Evolutionary conservation across 2,888 invertebrate species (phyloP), one percentile per base, ranked within the genome.

Genomic region (Ornithoptera priamus): DNA sequence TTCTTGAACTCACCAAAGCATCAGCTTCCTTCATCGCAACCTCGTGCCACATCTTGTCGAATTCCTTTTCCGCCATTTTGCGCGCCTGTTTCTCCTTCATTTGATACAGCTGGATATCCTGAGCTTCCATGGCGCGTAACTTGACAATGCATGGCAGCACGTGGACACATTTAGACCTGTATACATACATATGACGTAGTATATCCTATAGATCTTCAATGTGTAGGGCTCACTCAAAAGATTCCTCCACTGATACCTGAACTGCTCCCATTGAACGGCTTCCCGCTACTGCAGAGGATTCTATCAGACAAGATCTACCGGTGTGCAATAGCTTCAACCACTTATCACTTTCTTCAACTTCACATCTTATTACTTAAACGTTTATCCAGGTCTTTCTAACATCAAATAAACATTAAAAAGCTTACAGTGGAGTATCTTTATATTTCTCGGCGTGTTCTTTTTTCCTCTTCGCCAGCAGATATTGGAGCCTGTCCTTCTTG

Each of bases 31-130:
- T 94, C 86, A 94, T 84, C 73, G 90, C 87, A n/a, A 95, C 83
- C 53, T 93, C 90, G 65, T 94, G 80, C 95, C 95, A 95, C 92
- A 95, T 93, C 61, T 83, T 87, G 62, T 95, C 94, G 4, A 93
- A 75, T 79, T 95, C 94, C 6, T 80, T 87, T 74, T 95, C 94
- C 0, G 93, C 88, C 82, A 90, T 84, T 68, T 88, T 88, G 70
- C 84, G 85, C 0, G 93, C 87, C 74, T 93, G 84, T 70, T 94
- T 94, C 81, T 95, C 95, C 65, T 85, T 86, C 57, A 95, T 95
- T 84, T 95, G 95, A 75, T 93, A 93, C 63, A 94, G 82, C 73
- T 95, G 94, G 4, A 91, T 85, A 61, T 92, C 83, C 75, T 94
- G 90, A 0, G 92, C 88, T 72, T 95, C 94, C 53, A 89, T 87